These are phyloP conservation scores for Drosophila bifasciata DNA, from an alignment of 1,140 invertebrate species.

Conservation along the genomic window DNA sequence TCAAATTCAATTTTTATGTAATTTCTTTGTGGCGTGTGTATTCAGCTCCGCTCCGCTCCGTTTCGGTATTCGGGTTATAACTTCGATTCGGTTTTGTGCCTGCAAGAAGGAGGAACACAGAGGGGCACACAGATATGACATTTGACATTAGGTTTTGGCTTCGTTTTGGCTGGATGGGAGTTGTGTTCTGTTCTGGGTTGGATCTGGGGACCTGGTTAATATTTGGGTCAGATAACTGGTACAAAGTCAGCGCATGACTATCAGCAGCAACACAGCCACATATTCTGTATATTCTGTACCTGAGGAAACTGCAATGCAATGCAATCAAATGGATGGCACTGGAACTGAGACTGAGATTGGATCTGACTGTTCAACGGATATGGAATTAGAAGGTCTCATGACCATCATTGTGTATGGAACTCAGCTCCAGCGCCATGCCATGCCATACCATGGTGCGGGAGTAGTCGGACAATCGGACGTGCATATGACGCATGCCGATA, in stretches of 20 bases:
- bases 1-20: constrained; percentile 24
- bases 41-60: constrained; percentile 28
- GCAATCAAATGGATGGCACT: too few relatives aligned
- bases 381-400: too few relatives aligned
- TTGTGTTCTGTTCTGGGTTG: constrained; percentile 8
- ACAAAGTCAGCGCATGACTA: constrained; percentile 69
- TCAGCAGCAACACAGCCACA: constrained; percentile 31
- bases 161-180: not conserved
- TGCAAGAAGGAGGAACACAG: constrained; percentile 27
- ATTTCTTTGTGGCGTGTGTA: constrained; percentile 10
- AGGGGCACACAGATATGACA: constrained; percentile 21
- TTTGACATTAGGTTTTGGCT: constrained; percentile 36
- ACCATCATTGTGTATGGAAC: constrained; percentile 1
- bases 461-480: too few relatives aligned
- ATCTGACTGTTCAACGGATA: too few relatives aligned
- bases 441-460: constrained; percentile 3
- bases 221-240: constrained; percentile 70
- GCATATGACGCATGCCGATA: constrained; percentile 52
- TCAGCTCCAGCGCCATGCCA: too few relatives aligned
- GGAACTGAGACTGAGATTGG: too few relatives aligned
- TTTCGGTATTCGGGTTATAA: constrained; percentile 29
- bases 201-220: constrained; percentile 45
- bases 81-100: constrained; percentile 13
- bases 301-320: too few relatives aligned
- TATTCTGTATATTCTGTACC: too few relatives aligned